Conservation (phyloP, 2,797 vertebrate species). For the Parotocinclus haroldoi region DNA sequence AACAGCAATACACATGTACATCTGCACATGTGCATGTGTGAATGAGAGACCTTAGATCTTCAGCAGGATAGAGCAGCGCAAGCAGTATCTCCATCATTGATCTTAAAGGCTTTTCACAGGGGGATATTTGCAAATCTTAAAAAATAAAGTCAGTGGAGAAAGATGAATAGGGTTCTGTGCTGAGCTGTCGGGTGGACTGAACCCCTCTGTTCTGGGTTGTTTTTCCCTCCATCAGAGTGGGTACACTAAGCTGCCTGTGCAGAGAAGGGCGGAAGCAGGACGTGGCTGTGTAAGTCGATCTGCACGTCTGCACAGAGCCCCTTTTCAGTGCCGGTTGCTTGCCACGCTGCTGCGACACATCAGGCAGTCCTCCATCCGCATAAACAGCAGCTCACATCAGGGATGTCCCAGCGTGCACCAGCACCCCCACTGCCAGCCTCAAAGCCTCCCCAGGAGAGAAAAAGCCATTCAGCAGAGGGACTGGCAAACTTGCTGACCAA, state of each 20-base stretch:
- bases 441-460: constrained; percentile 45
- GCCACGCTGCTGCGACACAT: constrained; percentile 69
- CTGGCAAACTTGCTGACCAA: constrained; percentile 40
- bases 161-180: constrained; percentile 80
- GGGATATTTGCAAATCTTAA: constrained; percentile 67
- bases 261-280: constrained; percentile 84
- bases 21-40: constrained; percentile 21
- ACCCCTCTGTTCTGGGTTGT: constrained; percentile 73
- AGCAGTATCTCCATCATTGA: constrained; percentile 48
- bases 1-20: constrained; percentile 14
- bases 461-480: constrained; percentile 48
- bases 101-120: constrained; percentile 55
- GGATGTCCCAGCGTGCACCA: constrained; percentile 45
- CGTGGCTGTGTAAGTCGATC: constrained; percentile 82
- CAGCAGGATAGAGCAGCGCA: constrained; percentile 49
- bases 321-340: constrained; percentile 75
- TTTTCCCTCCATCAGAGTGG: constrained; percentile 57
- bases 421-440: constrained; percentile 42
- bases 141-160: constrained; percentile 65
- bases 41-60: constrained; percentile 49
- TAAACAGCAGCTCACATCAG: constrained; percentile 66
- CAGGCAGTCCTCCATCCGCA: constrained; percentile 70
- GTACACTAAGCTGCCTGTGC: constrained; percentile 78
- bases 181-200: constrained; percentile 69
- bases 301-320: constrained; percentile 68